These are phyloP conservation scores for Sebastes trivittatus DNA, from an alignment of 2,797 vertebrate genomes.

Conservation along the genomic window DNA sequence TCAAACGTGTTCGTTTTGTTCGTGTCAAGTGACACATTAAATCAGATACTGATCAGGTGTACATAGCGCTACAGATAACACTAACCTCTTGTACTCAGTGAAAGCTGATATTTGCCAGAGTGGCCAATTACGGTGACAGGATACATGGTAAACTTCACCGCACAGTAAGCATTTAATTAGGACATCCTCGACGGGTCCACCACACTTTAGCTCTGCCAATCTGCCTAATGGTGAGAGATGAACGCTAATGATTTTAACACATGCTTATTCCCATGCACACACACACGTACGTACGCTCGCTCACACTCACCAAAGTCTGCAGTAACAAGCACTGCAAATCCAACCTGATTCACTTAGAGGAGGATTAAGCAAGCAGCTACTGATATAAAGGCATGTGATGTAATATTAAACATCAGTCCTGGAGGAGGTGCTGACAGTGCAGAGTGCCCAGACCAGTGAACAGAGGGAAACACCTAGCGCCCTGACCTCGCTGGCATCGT, in stretches of 20 bases:
- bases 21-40: neutral
- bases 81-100: constrained; percentile 13
- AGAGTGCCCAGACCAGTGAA: constrained; percentile 2
- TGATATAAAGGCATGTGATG: constrained; percentile 31
- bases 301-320: constrained; percentile 33
- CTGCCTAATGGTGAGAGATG: constrained; percentile 62
- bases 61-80: neutral
- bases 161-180: constrained; percentile 62
- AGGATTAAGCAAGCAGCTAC: constrained; percentile 35
- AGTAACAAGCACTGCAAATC: constrained; percentile 43
- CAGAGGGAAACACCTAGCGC: constrained; percentile 6
- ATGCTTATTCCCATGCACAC: constrained; percentile 22
- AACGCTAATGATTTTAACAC: constrained; percentile 57
- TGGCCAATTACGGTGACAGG: constrained; percentile 45
- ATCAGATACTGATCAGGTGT: neutral
- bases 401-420: constrained; percentile 28
- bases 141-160: constrained; percentile 52
- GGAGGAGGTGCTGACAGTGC: constrained; percentile 53
- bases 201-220: constrained; percentile 53
- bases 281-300: neutral
- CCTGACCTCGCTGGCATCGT: constrained; percentile 39
- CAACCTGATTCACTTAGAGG: constrained; percentile 57
- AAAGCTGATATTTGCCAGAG: constrained; percentile 42
- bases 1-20: neutral
- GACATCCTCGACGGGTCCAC: constrained; percentile 37